Conservation (phyloP, 1,140 invertebrate species). For the Brachionus calyciflorus region DNA sequence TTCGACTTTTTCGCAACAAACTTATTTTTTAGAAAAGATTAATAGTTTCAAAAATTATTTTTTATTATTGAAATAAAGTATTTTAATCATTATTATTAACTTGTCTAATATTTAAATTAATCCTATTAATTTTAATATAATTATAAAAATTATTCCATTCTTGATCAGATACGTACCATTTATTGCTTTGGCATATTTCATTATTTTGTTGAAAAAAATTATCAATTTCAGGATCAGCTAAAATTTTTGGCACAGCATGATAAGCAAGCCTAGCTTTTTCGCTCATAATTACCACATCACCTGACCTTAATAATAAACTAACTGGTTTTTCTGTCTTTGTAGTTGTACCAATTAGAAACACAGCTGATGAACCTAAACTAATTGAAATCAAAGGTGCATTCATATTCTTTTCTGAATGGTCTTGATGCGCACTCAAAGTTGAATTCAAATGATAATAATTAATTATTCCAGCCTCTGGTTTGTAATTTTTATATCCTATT, state of each 20-base stretch:
- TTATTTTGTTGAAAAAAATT: slow-evolving; percentile 6
- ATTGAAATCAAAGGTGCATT: slow-evolving; percentile 82
- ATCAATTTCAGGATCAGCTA: slow-evolving; percentile 2
- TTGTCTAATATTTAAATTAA: slow-evolving; percentile 41
- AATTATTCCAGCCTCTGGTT: slow-evolving; percentile 82
- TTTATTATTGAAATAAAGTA: neutral
- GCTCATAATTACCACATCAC: slow-evolving; percentile 43
- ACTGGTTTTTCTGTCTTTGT: neutral
- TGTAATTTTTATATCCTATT: slow-evolving; percentile 68
- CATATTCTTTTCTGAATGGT: slow-evolving; percentile 81
- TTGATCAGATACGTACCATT: neutral
- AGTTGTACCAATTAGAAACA: slow-evolving; percentile 25
- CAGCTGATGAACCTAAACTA: neutral
- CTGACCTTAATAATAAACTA: neutral
- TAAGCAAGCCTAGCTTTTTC: neutral
- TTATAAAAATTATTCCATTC: slow-evolving; percentile 8
- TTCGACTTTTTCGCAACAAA: too few species aligned
- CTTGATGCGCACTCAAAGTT: slow-evolving; percentile 81
- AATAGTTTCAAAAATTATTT: neutral
- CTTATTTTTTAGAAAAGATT: too few species aligned
- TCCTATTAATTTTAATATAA: slow-evolving; percentile 43
- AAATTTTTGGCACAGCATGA: slow-evolving; percentile 43
- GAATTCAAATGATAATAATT: slow-evolving; percentile 91
- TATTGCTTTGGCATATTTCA: neutral
- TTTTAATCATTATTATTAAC: neutral